Evolutionary conservation across 2,113 vertebrate genomes (phyloP), one percentile per base, ranked within the genome.

Genomic region (Theristicus caerulescens): DNA sequence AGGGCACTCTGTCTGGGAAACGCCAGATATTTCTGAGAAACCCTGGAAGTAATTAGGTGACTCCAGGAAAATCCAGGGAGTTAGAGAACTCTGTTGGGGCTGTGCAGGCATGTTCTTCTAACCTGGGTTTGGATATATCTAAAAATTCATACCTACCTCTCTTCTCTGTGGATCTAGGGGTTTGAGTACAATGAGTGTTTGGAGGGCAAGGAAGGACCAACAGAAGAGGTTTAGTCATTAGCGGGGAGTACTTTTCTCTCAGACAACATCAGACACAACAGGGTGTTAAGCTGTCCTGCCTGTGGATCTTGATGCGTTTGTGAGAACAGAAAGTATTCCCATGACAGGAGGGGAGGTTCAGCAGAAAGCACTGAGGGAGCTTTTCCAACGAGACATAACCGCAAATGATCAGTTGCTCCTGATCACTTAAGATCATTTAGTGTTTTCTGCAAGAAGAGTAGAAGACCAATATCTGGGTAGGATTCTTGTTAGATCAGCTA

Each of bases 1-100:
- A 86, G 49, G 67, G 27, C 34, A 54, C 36, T 42, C 78, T 55
- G n/a, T 73, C 92, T 95, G 82, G 87, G 47, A 94, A 95, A 92
- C 47, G 71, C 49, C 58, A 96, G 74, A 42, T 93, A 86, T 93
- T 94, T 86, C 69, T 81, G 83, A 94, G 32, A 95, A 94, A 90
- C 42, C 9, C 76, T 88, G 86, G 57, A 86, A 95, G 47, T 61
- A 94, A 86, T 94, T 71, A 94, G 25, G 47, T 92, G 62, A 91
- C 46, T 94, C 34, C 71, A 94, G 83, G 70, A 94, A 95, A 96
- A 94, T 85, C n/a, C 62, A 95, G 76, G 65, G 38, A 54, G 11
- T 52, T 71, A 44, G 54, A 89, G 54, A 88, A 73, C 22, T 85
- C 77, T 79, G 7, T n/a, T 80, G 61, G 44, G 84, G 31, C 40